Evolutionary conservation across 1,140 invertebrate genomes (phyloP).

Genomic region (Plectrocnemia conspersa): DNA sequence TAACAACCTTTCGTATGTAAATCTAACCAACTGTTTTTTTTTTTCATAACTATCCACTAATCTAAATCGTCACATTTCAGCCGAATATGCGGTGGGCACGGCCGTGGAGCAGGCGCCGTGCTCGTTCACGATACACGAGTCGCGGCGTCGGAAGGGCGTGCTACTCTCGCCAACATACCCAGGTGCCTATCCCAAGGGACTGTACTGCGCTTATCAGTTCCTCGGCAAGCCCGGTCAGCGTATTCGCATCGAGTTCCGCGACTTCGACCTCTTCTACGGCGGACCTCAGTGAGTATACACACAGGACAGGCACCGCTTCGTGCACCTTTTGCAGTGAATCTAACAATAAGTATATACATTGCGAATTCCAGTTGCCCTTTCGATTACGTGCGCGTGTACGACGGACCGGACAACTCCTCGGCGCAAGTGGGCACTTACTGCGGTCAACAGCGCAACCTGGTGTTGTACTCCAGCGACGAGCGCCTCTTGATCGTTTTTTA

Average conservation of each 20-base stretch:
- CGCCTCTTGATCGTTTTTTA: constrained; percentile 85
- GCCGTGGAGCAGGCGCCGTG: constrained; percentile 73
- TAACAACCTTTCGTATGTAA: too few species aligned
- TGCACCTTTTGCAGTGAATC: background rate
- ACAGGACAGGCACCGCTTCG: background rate
- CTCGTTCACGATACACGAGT: constrained; percentile 75
- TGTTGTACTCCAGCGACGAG: constrained; percentile 89
- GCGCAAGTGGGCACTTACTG: constrained; percentile 96
- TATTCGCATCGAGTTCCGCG: constrained; percentile 92
- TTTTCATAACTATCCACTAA: too few species aligned
- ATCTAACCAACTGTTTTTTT: too few species aligned
- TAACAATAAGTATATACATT: background rate
- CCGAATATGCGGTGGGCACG: constrained; percentile 87
- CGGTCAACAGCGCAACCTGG: constrained; percentile 92
- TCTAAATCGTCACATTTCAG: too few species aligned
- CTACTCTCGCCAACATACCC: constrained; percentile 97
- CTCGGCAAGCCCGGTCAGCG: constrained; percentile 85
- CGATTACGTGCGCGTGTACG: constrained; percentile 95
- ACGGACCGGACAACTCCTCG: constrained; percentile 79
- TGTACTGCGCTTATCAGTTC: constrained; percentile 90
- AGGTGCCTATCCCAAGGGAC: constrained; percentile 95
- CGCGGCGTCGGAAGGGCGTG: constrained; percentile 71
- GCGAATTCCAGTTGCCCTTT: constrained; percentile 83
- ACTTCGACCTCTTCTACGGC: constrained; percentile 98
- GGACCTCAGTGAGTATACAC: constrained; percentile 91